Evolutionary conservation across 2,888 invertebrate genomes (phyloP), one percentile per base, ranked within the genome.

Genomic region (Chaitophorus viminalis): DNA sequence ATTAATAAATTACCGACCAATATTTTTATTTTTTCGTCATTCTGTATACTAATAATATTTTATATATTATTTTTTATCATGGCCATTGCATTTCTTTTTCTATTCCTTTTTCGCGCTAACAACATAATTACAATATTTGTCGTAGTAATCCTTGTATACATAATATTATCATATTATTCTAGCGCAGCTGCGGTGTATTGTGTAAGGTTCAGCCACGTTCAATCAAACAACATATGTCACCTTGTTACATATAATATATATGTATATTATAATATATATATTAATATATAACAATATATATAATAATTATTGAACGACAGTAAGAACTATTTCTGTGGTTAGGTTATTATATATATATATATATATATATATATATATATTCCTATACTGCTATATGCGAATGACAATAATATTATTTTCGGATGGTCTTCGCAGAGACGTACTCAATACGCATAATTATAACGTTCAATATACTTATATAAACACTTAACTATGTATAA

Each of bases 1-100:
- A 87, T 74, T n/a, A 11, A 87, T 81, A 87, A 87, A 79, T 87
- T 87, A 81, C 79, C 54, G 39, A 54, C 72, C 54, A 39, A 81
- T 81, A 75, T 81, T 86, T 78, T 52, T 54, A n/a, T 14, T 79
- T 72, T 52, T 72, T 29, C 33, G 8, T 9, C 4, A 4, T 39
- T 75, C 14, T 1, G 36, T 0, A 21, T 17, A n/a, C 3, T 31
- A 18, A 0, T 6, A 11, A 31, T 29, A 9, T 46, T 6, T 0
- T 17, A n/a, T 4, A 29, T 21, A 54, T 52, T 11, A 11, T 52
- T 17, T 25, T 11, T 46, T 14, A 11, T 8, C 11, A 14, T 14
- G 46, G 46, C 46, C 14, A 1, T 70, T 18, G 6, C 33, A n/a
- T 86, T 78, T 78, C n/a, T 76, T 84, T 31, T 65, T 76, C 21